Conservation (phyloP, 2,113 vertebrate species). For the Bos indicus region DNA sequence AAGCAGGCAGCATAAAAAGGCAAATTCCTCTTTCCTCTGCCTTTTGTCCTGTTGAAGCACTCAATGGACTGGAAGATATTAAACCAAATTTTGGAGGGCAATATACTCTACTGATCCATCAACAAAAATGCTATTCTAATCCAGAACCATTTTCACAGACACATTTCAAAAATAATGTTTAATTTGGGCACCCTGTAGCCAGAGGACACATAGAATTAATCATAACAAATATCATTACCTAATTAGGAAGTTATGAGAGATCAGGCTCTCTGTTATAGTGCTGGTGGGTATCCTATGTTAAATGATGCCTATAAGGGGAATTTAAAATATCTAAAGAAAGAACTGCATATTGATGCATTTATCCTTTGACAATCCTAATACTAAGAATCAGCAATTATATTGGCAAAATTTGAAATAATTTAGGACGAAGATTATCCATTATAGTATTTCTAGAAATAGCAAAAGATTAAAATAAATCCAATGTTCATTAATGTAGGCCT, state of each 20-base stretch:
- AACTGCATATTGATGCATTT: neutral
- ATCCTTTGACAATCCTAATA: neutral
- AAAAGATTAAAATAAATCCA: neutral
- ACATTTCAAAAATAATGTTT: neutral
- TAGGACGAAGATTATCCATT: neutral
- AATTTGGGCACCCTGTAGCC: neutral
- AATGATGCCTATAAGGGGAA: neutral
- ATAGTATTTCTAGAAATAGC: neutral
- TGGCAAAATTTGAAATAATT: neutral
- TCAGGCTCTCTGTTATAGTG: neutral
- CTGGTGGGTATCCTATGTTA: neutral
- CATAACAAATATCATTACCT: neutral
- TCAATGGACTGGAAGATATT: neutral
- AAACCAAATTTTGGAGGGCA: neutral
- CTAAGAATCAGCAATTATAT: neutral
- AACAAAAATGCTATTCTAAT: neutral
- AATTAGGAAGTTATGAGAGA: neutral
- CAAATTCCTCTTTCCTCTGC: neutral
- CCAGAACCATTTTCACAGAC: neutral
- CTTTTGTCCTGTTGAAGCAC: neutral
- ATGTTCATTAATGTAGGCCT: neutral
- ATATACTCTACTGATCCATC: neutral
- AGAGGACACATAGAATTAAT: neutral
- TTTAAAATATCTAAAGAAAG: neutral
- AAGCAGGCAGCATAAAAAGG: neutral